Evolutionary conservation across 1,140 invertebrate species (phyloP).

Genomic region (Leptoteleia sp.): DNA sequence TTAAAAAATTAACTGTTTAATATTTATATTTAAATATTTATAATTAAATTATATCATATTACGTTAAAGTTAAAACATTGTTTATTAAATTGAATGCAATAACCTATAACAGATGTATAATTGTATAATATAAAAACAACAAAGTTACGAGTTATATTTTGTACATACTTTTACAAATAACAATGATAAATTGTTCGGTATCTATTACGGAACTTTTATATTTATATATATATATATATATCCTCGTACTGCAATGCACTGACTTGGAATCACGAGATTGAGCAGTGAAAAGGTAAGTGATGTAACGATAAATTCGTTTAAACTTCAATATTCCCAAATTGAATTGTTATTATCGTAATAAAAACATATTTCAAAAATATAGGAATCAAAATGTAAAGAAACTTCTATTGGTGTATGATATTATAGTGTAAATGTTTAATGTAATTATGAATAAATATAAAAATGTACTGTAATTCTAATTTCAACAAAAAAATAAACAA

Average conservation of each 20-base stretch:
- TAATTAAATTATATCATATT: no score
- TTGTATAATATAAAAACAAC: slow-evolving; percentile 15
- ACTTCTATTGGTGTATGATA: no score
- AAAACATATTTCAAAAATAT: slow-evolving; percentile 16
- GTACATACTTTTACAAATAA: slow-evolving; percentile 22
- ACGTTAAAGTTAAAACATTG: no score
- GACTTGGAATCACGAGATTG: slow-evolving; percentile 7
- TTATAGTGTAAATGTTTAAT: no score
- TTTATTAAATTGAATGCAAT: no score
- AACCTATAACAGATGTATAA: slow-evolving; percentile 3
- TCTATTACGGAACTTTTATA: background rate
- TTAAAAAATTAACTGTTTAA: no score
- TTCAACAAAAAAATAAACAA: no score
- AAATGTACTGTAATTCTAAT: no score
- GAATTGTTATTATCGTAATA: slow-evolving; percentile 15
- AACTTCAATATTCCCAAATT: slow-evolving; percentile 15
- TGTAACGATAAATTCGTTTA: slow-evolving; percentile 20
- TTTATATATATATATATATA: slow-evolving; percentile 20
- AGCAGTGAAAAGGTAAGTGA: slow-evolving; percentile 28
- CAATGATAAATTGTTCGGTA: slow-evolving; percentile 7
- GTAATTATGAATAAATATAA: no score
- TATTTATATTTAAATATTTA: no score
- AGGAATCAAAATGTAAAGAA: no score
- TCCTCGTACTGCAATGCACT: background rate
- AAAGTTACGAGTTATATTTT: slow-evolving; percentile 7